Conservation (phyloP, 2,888 invertebrate species). For the Ganaspis brasiliensis region DNA sequence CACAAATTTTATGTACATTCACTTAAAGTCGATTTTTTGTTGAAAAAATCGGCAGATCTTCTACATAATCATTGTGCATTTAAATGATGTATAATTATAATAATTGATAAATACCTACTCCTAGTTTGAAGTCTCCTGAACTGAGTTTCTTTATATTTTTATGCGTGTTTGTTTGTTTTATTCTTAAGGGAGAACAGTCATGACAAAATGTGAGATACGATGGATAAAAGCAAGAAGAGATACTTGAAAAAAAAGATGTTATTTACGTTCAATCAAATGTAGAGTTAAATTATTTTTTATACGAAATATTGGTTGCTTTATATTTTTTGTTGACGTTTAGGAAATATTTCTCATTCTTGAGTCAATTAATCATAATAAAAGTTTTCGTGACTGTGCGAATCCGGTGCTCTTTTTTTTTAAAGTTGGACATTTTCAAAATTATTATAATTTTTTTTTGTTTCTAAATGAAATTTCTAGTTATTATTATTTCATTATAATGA, state of each 20-base stretch:
- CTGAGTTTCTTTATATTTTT: neutral
- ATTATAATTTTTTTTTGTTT: too few species aligned
- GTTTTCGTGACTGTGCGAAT: neutral
- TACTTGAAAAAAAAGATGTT: slow-evolving; percentile 13
- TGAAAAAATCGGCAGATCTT: neutral
- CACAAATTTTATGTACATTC: neutral
- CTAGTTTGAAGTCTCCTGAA: neutral
- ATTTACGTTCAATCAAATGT: slow-evolving; percentile 6
- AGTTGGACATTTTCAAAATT: too few species aligned
- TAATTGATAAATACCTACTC: neutral
- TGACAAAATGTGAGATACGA: slow-evolving; percentile 31
- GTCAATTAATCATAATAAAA: neutral
- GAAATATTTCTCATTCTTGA: slow-evolving; percentile 14
- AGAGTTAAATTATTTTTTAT: slow-evolving; percentile 9
- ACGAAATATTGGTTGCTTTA: slow-evolving; percentile 2
- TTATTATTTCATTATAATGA: too few species aligned
- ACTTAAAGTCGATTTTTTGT: too few species aligned
- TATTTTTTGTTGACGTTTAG: neutral
- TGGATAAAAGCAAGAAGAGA: neutral
- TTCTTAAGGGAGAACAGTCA: slow-evolving; percentile 17
- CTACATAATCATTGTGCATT: slow-evolving; percentile 19
- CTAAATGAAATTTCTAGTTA: too few species aligned
- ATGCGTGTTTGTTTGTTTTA: slow-evolving; percentile 5
- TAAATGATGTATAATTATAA: slow-evolving; percentile 10
- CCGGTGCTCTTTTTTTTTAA: neutral